A percentile compares a stretch with the other conserved stretches of the same genome.
phyloP scores from a whole-genome alignment of 2,888 invertebrate species.

The Orthosia gothica region DNA sequence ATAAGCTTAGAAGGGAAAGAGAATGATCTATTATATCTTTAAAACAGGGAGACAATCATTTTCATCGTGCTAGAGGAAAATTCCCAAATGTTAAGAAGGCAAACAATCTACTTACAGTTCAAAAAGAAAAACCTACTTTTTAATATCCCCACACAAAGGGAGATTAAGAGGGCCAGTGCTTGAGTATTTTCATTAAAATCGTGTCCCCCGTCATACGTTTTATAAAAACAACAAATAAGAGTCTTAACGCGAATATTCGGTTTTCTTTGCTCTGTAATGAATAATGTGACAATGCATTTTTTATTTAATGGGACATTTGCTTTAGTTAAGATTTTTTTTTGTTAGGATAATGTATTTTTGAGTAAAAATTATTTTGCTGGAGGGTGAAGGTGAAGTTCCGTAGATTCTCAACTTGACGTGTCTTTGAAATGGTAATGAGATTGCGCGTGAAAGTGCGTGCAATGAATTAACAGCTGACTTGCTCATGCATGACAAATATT shows the following conservation, averaged over 20 bases:
- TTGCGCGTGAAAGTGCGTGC: not conserved
- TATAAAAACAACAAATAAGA: conserved; percentile 81
- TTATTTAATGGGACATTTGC: conserved; percentile 52
- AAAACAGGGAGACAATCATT: conserved; percentile 15
- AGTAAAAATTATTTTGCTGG: not conserved
- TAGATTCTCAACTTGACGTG: not conserved
- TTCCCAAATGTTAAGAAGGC: conserved; percentile 35
- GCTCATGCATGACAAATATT: no score
- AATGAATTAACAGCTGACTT: no score
- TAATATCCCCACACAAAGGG: conserved; percentile 70
- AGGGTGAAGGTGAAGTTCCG: not conserved
- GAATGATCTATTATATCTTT: not conserved
- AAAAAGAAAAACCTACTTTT: conserved; percentile 57
- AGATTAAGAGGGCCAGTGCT: conserved; percentile 70
- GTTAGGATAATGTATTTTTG: conserved; percentile 1
- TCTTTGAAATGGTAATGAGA: not conserved
- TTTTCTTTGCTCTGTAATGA: conserved; percentile 76
- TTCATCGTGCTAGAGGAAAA: not conserved
- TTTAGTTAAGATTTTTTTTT: conserved; percentile 24
- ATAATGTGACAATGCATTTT: conserved; percentile 64
- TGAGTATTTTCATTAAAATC: conserved; percentile 76
- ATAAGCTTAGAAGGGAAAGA: not conserved
- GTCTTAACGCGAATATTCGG: conserved; percentile 76
- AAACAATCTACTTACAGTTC: conserved; percentile 29
- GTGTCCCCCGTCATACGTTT: conserved; percentile 77